A percentile compares a stretch with the other conserved stretches of the same genome.
Conservation (phyloP, 2,797 vertebrate genomes). For the Melopsittacus undulatus region DNA sequence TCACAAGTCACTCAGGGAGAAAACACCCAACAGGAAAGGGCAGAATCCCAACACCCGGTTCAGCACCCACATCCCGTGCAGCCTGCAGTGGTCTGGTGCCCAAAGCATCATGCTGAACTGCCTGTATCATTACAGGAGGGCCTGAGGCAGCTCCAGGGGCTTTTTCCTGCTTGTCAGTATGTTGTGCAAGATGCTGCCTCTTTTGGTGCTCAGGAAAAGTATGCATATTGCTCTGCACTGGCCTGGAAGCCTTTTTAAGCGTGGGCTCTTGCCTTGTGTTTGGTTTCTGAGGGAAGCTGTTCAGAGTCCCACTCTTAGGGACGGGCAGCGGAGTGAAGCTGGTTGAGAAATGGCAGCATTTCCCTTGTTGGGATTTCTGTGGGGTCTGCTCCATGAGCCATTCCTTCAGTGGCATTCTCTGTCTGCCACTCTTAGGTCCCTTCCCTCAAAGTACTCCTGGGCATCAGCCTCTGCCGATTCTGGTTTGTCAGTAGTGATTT, state of each 20-base stretch:
- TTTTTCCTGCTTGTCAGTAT: neutral
- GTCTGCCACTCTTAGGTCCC: neutral
- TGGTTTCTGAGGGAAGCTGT: neutral
- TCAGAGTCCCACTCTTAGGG: neutral
- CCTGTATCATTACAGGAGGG: neutral
- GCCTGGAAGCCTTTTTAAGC: neutral
- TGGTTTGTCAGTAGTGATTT: neutral
- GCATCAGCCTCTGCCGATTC: neutral
- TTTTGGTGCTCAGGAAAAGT: neutral
- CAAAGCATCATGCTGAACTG: neutral
- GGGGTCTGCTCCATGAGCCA: neutral
- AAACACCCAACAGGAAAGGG: neutral
- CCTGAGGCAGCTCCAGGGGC: neutral
- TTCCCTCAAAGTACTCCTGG: neutral
- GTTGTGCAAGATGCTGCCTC: slow-evolving; percentile 11
- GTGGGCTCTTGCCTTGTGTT: neutral
- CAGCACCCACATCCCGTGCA: neutral
- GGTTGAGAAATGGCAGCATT: neutral
- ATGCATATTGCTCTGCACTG: neutral
- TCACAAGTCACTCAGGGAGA: neutral
- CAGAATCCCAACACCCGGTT: fast-evolving
- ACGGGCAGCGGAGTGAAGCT: neutral
- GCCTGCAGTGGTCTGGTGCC: neutral
- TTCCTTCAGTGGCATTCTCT: neutral
- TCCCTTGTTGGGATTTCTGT: neutral